Percentiles rank a stretch among this genome's conserved stretches.
phyloP scores from a whole-genome alignment of 92 coral and sea anemone species.

The Desmophyllum pertusum region DNA sequence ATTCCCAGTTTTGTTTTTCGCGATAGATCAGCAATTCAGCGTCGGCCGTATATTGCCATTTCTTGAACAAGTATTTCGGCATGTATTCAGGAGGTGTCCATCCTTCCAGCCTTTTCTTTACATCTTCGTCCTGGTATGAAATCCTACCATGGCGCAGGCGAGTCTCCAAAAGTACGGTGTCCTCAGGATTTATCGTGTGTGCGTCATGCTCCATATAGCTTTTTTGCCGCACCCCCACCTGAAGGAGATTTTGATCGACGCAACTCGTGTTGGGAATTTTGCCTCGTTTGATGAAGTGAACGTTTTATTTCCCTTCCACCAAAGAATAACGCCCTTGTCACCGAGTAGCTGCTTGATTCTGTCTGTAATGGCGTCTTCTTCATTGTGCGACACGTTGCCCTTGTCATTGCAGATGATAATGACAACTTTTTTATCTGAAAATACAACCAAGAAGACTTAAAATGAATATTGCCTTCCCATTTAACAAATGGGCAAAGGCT shows the following conservation, averaged over 20 bases:
- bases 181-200: neutral
- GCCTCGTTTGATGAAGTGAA: too few species aligned
- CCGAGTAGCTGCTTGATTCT: neutral
- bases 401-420: neutral
- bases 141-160: conserved; percentile 4
- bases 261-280: too few species aligned
- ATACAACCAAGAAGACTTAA: neutral
- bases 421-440: conserved; percentile 25
- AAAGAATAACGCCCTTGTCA: conserved; percentile 4
- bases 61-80: neutral
- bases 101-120: neutral
- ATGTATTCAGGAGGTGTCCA: neutral
- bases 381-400: neutral
- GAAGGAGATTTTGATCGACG: neutral
- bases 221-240: neutral
- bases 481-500: neutral
- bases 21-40: conserved; percentile 11
- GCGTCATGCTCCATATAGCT: too few species aligned
- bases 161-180: neutral
- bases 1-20: neutral
- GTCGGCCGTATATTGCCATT: neutral
- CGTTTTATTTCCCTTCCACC: conserved; percentile 2
- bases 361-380: neutral
- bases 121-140: conserved; percentile 7
- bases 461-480: neutral